Conservation (phyloP, 2,113 vertebrate species). For the Pantherophis guttatus region DNA sequence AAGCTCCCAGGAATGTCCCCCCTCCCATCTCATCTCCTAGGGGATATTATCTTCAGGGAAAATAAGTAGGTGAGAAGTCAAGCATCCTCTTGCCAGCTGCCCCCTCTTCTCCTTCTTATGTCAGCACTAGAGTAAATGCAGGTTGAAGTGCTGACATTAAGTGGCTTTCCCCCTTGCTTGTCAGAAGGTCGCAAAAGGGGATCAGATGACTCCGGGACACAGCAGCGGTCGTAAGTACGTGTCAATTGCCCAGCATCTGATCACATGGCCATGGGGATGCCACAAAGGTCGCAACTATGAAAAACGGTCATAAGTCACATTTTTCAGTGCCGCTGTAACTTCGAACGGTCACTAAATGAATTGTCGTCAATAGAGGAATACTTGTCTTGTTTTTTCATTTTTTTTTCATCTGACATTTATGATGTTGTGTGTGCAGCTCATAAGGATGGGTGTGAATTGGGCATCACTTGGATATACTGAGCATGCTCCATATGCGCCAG, state of each 20-base stretch:
- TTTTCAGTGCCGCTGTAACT: neutral
- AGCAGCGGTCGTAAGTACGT: neutral
- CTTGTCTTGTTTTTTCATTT: too few species aligned
- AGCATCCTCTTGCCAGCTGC: too few species aligned
- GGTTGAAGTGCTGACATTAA: too few species aligned
- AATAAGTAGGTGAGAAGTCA: too few species aligned
- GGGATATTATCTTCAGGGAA: too few species aligned
- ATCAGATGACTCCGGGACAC: neutral
- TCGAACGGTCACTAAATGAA: neutral
- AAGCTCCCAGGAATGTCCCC: too few species aligned
- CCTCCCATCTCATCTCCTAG: too few species aligned
- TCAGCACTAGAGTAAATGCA: too few species aligned
- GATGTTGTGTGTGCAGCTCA: too few species aligned
- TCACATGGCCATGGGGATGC: neutral
- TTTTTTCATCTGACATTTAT: neutral
- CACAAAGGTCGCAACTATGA: neutral
- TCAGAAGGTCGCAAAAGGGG: neutral
- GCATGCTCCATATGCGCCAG: neutral
- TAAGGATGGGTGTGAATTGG: neutral
- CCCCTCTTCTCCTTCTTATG: too few species aligned
- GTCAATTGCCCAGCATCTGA: neutral
- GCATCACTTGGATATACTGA: neutral
- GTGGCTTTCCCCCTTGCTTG: neutral
- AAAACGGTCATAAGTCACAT: neutral
- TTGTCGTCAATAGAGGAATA: neutral